A percentile compares a stretch with the other conserved stretches of the same genome.
Conservation (phyloP, 2,113 vertebrate species). For the Cathartes aura region DNA sequence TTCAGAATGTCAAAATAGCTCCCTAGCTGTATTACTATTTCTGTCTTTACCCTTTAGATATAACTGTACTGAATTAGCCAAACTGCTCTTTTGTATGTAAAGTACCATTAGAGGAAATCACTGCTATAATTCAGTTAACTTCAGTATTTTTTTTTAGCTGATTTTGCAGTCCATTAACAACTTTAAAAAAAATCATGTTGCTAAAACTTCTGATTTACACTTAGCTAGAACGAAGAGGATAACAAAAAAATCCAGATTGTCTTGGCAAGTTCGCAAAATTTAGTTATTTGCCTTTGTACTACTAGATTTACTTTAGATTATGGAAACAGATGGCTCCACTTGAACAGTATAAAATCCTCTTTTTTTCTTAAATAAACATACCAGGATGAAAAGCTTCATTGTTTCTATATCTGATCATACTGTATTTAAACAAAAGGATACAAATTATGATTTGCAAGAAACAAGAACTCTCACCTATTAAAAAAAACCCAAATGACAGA, state of each 20-base stretch:
- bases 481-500: background rate
- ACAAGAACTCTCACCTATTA: background rate
- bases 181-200: background rate
- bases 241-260: background rate
- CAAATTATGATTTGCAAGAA: background rate
- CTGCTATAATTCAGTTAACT: background rate
- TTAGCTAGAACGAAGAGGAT: background rate
- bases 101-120: background rate
- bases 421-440: background rate
- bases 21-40: background rate
- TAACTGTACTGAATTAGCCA: background rate
- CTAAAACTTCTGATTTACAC: background rate
- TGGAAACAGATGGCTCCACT: background rate
- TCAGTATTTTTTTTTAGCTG: background rate
- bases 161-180: background rate
- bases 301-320: background rate
- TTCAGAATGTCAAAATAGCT: constrained; percentile 68
- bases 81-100: background rate
- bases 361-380: background rate
- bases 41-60: background rate
- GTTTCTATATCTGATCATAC: background rate
- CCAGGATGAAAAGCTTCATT: background rate
- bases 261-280: background rate
- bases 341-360: background rate
- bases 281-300: background rate